A percentile compares a stretch with the other conserved stretches of the same genome.
phyloP scores from a whole-genome alignment of 2,797 vertebrate genomes.

The Amblyopsis hoosieri region DNA sequence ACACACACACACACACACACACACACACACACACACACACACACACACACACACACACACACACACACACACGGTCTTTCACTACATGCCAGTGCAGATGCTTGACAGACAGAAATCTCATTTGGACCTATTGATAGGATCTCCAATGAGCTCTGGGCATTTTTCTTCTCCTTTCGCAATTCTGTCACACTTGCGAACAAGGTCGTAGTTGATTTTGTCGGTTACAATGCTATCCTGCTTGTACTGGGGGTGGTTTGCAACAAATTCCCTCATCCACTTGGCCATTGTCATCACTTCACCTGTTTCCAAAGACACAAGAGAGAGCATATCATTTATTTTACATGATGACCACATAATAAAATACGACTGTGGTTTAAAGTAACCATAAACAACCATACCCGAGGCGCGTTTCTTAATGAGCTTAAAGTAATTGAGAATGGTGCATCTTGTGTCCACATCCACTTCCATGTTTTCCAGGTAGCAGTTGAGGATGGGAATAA shows the following conservation, averaged over 20 bases:
- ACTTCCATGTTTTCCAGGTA: slow-evolving; percentile 99
- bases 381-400: slow-evolving; percentile 73
- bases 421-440: slow-evolving; percentile 96
- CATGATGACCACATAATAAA: no score
- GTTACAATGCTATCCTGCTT: slow-evolving; percentile 94
- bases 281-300: slow-evolving; percentile 97
- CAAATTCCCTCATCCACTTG: slow-evolving; percentile 96
- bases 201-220: slow-evolving; percentile 95
- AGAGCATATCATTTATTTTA: not conserved
- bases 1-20: no score
- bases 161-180: slow-evolving; percentile 87
- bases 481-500: slow-evolving; percentile 95
- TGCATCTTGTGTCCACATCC: slow-evolving; percentile 97
- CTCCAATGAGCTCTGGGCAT: slow-evolving; percentile 91
- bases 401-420: slow-evolving; percentile 98
- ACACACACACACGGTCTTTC: slow-evolving; percentile 75
- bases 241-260: slow-evolving; percentile 89
- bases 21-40: no score
- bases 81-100: slow-evolving; percentile 55
- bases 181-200: slow-evolving; percentile 87
- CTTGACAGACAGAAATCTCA: slow-evolving; percentile 43
- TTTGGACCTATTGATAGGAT: slow-evolving; percentile 84
- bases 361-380: not conserved
- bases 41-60: slow-evolving; percentile 54
- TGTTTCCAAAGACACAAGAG: slow-evolving; percentile 45